Evolutionary conservation across 2,797 vertebrate genomes (phyloP).

Genomic region (Podarcis lilfordi): DNA sequence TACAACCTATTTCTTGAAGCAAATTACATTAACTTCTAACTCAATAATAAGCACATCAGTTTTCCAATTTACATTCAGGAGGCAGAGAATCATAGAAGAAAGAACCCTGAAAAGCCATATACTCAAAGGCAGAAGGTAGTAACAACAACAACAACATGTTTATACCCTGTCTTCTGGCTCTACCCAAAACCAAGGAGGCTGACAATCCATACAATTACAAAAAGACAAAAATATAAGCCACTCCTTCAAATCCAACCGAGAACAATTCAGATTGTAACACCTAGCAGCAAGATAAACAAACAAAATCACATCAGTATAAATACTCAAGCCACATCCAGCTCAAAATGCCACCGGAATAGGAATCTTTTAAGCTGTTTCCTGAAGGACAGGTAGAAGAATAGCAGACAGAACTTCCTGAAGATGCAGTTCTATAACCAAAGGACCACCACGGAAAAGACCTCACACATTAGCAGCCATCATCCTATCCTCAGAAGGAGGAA

Average conservation of each 20-base stretch:
- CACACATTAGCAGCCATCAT: neutral
- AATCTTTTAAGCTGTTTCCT: neutral
- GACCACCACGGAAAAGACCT: neutral
- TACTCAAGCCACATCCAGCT: neutral
- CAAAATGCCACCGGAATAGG: neutral
- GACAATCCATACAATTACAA: neutral
- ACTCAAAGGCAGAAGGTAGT: too few relatives aligned
- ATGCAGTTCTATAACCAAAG: neutral
- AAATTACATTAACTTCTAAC: too few relatives aligned
- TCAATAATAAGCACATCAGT: too few relatives aligned
- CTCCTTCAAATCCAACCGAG: neutral
- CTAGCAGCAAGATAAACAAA: neutral
- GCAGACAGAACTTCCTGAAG: neutral
- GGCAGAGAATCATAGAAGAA: too few relatives aligned
- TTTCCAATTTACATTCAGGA: too few relatives aligned
- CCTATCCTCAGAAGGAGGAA: neutral
- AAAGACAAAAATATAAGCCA: neutral
- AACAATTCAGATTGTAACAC: neutral
- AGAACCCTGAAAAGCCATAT: too few relatives aligned
- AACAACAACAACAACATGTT: too few relatives aligned
- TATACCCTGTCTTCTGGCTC: too few relatives aligned
- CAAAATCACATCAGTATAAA: neutral
- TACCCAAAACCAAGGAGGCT: too few relatives aligned
- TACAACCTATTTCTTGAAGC: too few relatives aligned
- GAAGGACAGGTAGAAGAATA: neutral